phyloP scores from a whole-genome alignment of 2,113 vertebrate species.

The Oreochromis tanganicae region DNA sequence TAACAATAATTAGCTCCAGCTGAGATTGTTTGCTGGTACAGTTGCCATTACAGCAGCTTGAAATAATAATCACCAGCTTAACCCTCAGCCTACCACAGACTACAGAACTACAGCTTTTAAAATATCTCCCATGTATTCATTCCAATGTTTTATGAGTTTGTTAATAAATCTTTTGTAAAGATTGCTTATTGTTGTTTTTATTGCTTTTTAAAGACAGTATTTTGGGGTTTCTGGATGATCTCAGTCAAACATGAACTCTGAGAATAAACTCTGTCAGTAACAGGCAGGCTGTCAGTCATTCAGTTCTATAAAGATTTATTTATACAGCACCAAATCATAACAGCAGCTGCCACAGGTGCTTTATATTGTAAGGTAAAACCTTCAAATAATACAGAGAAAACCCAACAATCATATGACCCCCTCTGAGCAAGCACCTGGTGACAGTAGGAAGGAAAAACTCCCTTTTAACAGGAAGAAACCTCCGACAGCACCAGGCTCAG shows the following conservation, averaged over 20 bases:
- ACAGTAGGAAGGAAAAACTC: neutral
- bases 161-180: neutral
- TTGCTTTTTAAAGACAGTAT: neutral
- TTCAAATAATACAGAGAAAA: neutral
- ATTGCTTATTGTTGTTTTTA: neutral
- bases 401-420: fast-evolving
- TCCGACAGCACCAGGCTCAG: fast-evolving
- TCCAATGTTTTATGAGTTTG: neutral
- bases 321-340: neutral
- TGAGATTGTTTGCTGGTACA: neutral
- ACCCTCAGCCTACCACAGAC: neutral
- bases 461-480: neutral
- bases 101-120: neutral
- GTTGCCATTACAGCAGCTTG: neutral
- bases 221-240: neutral
- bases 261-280: neutral
- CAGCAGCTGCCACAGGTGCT: neutral
- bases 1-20: neutral
- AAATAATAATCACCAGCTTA: neutral
- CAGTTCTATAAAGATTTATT: neutral
- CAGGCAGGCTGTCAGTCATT: neutral
- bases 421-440: fast-evolving
- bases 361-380: neutral
- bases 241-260: neutral
- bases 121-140: neutral